Evolutionary conservation across 2,888 invertebrate species (phyloP).

Genomic region (Drosophila neonasuta): DNA sequence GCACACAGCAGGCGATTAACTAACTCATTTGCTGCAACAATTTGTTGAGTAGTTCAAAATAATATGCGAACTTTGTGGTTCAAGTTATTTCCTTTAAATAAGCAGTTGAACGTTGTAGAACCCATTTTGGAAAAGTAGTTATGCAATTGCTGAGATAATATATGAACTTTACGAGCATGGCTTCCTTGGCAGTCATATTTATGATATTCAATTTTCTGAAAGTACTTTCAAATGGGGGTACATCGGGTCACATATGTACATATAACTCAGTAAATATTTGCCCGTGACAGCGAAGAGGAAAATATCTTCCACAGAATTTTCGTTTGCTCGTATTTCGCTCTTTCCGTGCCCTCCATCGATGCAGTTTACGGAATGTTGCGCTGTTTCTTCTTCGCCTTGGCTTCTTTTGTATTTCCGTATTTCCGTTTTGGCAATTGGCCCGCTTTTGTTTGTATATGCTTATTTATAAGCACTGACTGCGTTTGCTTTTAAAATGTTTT

Average conservation of each 20-base stretch:
- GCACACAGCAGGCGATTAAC: slow-evolving; percentile 31
- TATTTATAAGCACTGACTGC: slow-evolving; percentile 32
- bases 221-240: slow-evolving; percentile 10
- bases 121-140: not conserved
- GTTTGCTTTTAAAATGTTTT: slow-evolving; percentile 21
- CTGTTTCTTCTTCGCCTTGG: slow-evolving; percentile 11
- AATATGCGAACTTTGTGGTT: too few species aligned
- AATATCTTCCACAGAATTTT: not conserved
- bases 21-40: slow-evolving; percentile 4
- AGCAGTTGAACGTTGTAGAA: not conserved
- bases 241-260: slow-evolving; percentile 2
- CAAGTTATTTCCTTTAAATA: too few species aligned
- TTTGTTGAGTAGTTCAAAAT: not conserved
- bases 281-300: slow-evolving; percentile 12
- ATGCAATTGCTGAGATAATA: slow-evolving; percentile 12
- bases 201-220: slow-evolving; percentile 3
- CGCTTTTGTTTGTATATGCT: slow-evolving; percentile 40
- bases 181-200: slow-evolving; percentile 13
- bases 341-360: slow-evolving; percentile 19
- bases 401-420: slow-evolving; percentile 38
- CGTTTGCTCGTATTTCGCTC: slow-evolving; percentile 5
- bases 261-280: slow-evolving; percentile 34
- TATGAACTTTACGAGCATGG: slow-evolving; percentile 5
- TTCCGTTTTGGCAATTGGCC: slow-evolving; percentile 56
- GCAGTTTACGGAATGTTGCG: slow-evolving; percentile 33